Base-by-base conservation (phyloP, 2,797 vertebrate species). In the Caiman crocodilus region DNA sequence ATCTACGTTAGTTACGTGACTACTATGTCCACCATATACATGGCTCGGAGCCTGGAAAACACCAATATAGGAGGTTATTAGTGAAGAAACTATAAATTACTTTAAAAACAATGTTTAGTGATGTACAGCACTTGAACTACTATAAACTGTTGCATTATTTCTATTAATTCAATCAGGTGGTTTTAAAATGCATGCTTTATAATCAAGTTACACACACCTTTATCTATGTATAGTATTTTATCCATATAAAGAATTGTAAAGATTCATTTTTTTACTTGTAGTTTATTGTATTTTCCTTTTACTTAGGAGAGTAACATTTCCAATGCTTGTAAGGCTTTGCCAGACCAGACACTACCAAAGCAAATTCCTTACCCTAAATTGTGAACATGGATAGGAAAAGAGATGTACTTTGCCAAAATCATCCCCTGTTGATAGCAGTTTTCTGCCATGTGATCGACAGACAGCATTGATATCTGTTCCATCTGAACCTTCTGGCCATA, bases 361-460 rank as follows among this genome's bases (percentile, higher is more conserved):
- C 10, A 18, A 17, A 28, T 69, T 73, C 9, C 97, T 97, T 98
- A 99, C 99, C 98, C 99, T 98, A 93, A 99, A 99, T 96, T 99
- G 99, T 32, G 98, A 99, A 92, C 99, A 99, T 1, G 99, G 99
- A 93, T 99, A 99, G 1, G 99, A 98, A 97, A 99, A 99, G 71
- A 99, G 98, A 93, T 99, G 99, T 65, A 99, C 99, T 98, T 99
- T 99, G 97, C 99, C 99, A 80, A 99, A 99, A 97, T 99, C 99
- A 7, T 99, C 99, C n/a, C 99, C 99, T 0, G 99, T 99, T 5
- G 98, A 98, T 13, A 99, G 98, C 60, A 99, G 98, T 93, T 97
- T 99, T 56, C 98, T 99, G 94, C 98, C 98, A 1, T 95, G 98
- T 79, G 99, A 99, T 88, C 98, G 98, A 94, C 99, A 99, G 85